A percentile compares a stretch with the other conserved stretches of the same genome.
Conservation (phyloP, 2,113 vertebrate genomes). For the Columba janthina region DNA sequence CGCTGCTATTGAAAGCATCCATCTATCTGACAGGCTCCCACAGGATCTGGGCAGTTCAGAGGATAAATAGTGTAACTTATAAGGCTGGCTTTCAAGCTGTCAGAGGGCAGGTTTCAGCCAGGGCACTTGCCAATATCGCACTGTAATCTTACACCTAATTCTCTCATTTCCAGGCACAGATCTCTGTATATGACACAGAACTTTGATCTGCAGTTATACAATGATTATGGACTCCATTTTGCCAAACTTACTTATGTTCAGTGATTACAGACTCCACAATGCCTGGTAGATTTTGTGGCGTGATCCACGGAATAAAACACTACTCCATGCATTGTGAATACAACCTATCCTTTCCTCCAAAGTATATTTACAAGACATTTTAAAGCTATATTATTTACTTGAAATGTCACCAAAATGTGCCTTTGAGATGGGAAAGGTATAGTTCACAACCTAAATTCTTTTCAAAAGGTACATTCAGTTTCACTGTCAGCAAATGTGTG, state of each 20-base stretch:
- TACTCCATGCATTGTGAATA: background rate
- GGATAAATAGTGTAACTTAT: background rate
- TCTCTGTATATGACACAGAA: background rate
- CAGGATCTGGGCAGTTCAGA: background rate
- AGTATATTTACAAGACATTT: background rate
- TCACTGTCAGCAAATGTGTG: background rate
- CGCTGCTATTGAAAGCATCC: background rate
- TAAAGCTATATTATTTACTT: background rate
- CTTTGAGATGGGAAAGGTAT: background rate
- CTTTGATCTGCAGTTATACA: background rate
- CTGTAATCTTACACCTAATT: background rate
- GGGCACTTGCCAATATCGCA: background rate
- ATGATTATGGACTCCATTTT: background rate
- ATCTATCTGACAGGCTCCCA: background rate
- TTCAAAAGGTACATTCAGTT: background rate
- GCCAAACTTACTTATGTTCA: background rate
- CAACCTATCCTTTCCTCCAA: background rate
- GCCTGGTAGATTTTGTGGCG: background rate
- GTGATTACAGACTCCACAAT: background rate
- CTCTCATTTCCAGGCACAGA: constrained; percentile 3
- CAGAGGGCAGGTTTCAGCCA: constrained; percentile 3
- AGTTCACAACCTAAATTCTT: background rate
- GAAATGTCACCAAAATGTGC: background rate
- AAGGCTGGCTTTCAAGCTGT: background rate
- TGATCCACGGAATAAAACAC: background rate